phyloP scores from a whole-genome alignment of 2,888 invertebrate genomes.

The Synergus itoensis region DNA sequence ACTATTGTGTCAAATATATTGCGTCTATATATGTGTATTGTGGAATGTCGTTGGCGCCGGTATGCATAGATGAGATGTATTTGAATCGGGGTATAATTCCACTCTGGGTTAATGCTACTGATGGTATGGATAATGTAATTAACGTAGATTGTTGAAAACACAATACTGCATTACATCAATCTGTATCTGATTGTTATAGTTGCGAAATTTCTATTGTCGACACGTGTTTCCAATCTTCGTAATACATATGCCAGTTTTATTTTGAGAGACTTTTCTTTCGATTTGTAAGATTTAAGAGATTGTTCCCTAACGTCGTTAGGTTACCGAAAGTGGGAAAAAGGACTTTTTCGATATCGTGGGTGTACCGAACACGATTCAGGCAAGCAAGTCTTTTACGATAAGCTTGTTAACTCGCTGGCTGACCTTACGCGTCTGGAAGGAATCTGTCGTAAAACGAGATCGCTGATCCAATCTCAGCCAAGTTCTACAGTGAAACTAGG shows the following conservation, averaged over 20 bases:
- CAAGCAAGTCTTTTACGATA: constrained; percentile 39
- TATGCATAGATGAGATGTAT: background rate
- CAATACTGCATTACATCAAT: background rate
- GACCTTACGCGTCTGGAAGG: constrained; percentile 21
- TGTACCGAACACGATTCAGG: constrained; percentile 7
- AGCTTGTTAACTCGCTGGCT: constrained; percentile 34
- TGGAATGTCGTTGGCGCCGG: background rate
- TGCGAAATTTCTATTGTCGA: background rate
- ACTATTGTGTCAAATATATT: constrained; percentile 21
- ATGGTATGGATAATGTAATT: background rate
- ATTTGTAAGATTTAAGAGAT: constrained; percentile 33
- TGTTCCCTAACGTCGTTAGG: constrained; percentile 27
- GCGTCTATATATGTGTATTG: background rate
- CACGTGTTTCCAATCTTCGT: background rate
- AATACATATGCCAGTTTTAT: background rate
- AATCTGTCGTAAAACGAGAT: constrained; percentile 42
- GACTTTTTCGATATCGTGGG: constrained; percentile 30
- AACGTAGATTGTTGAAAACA: background rate
- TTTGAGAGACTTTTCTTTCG: background rate
- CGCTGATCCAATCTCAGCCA: constrained; percentile 55
- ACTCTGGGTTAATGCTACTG: background rate
- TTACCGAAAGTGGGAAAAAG: constrained; percentile 12
- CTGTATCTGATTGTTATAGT: background rate
- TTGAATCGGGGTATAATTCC: background rate
- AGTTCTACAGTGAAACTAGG: constrained; percentile 51